Conservation (phyloP, 2,888 invertebrate species). For the Spatulosminthurus flaviceps region DNA sequence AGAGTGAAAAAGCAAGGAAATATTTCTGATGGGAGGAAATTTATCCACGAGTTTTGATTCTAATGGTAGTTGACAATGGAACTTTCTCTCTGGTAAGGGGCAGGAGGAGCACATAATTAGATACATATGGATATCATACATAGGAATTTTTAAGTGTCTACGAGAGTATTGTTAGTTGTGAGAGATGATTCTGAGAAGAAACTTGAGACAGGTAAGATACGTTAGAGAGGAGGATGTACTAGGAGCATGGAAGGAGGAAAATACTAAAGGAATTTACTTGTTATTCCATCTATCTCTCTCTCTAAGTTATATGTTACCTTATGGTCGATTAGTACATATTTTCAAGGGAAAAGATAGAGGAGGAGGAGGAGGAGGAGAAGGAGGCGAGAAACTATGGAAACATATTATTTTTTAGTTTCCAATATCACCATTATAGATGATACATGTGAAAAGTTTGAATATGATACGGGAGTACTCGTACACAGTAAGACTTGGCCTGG, state of each 20-base stretch:
- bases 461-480: not conserved
- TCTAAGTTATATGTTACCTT: not conserved
- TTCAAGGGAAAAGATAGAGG: not conserved
- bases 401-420: not conserved
- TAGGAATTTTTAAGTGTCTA: too few species aligned
- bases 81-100: too few species aligned
- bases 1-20: too few species aligned
- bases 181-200: not conserved
- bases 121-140: too few species aligned
- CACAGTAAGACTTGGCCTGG: too few species aligned
- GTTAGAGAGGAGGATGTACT: not conserved
- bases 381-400: not conserved
- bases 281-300: not conserved
- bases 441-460: not conserved
- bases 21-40: too few species aligned
- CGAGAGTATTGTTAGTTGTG: not conserved
- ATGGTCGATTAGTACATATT: not conserved
- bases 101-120: too few species aligned
- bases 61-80: too few species aligned
- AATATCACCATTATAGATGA: not conserved
- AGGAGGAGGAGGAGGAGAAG: not conserved
- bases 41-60: too few species aligned
- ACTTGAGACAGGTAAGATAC: not conserved
- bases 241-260: not conserved
- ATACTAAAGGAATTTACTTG: slow-evolving; percentile 9